Base-by-base conservation (phyloP, 2,113 vertebrate species). In the Gymnocephalus cernua region DNA sequence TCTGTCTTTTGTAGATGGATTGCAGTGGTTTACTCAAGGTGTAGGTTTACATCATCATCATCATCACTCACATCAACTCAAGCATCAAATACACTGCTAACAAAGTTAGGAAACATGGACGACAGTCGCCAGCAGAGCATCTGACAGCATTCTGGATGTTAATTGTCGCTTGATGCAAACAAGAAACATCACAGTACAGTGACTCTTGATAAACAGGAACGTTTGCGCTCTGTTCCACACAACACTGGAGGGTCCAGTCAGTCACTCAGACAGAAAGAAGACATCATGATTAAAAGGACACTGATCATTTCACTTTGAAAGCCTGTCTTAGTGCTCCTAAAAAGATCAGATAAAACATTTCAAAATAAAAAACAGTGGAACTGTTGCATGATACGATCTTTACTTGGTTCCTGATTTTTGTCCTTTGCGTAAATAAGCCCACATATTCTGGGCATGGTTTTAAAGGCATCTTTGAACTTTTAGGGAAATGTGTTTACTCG, bases 1-100 rank as follows among this genome's bases (percentile, higher is more conserved):
- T 50, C 57, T 72, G 14, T 81, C 58, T 58, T 41, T 54, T 78
- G 18, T 50, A 79, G 82, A 80, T 73, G 45, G 51, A 78, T 83
- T 63, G 38, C 51, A 27, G 77, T 56, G 19, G 56, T 85, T 69
- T 25, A 57, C 47, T 16, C n/a, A 6, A 35, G 18, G 51, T 63
- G 27, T 13, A 18, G n/a, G n/a, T 41, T 70, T 11, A 53, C 58
- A 68, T 50, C 61, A 85, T 85, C 76, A 10, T 9, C 9, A 41
- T 41, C 9, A 32, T 6, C 32, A 25, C 63, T 82, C 63, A 73
- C 69, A 32, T 59, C 47, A 48, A 47, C 56, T 61, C 10, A 75
- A 25, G 82, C 25, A 56, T 64, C 76, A 50, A 48, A 82, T 56
- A 61, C 74, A 27, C 25, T 6, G 16, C 50, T 68, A 44, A 84